A percentile compares a stretch with the other conserved stretches of the same genome.
These are phyloP conservation scores for Tryphoninae sp. DNA, from an alignment of 2,888 invertebrate genomes.

Conservation along the genomic window DNA sequence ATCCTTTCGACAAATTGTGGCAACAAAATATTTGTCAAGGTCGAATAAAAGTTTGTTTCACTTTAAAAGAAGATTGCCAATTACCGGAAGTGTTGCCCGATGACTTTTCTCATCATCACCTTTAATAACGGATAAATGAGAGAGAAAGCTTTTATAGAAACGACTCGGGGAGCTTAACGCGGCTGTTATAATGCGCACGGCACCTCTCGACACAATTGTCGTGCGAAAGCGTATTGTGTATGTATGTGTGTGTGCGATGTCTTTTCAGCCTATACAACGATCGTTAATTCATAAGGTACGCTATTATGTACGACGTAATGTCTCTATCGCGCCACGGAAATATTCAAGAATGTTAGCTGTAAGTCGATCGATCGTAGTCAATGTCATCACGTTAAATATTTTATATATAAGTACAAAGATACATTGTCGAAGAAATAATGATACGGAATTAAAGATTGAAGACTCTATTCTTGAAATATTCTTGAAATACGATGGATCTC, in stretches of 20 bases:
- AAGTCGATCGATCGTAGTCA: not conserved
- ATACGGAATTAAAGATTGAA: too few relatives aligned
- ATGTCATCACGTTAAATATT: too few relatives aligned
- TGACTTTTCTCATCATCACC: not conserved
- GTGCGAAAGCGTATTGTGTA: not conserved
- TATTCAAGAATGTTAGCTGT: not conserved
- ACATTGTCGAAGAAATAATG: too few relatives aligned
- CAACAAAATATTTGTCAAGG: too few relatives aligned
- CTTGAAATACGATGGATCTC: too few relatives aligned
- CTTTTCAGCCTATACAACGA: not conserved
- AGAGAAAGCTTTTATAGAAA: not conserved
- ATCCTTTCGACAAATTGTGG: too few relatives aligned
- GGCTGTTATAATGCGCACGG: not conserved
- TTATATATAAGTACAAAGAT: too few relatives aligned
- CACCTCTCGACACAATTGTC: not conserved
- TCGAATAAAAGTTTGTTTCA: not conserved
- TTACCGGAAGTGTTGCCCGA: not conserved
- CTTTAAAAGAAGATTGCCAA: not conserved
- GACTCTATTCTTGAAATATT: too few relatives aligned
- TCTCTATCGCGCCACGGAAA: not conserved
- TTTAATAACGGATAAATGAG: not conserved
- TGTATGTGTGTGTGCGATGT: not conserved
- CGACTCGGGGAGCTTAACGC: not conserved
- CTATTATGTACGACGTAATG: not conserved
- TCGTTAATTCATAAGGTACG: not conserved